Conservation (phyloP, 1,140 invertebrate species). For the Littorina saxatilis region DNA sequence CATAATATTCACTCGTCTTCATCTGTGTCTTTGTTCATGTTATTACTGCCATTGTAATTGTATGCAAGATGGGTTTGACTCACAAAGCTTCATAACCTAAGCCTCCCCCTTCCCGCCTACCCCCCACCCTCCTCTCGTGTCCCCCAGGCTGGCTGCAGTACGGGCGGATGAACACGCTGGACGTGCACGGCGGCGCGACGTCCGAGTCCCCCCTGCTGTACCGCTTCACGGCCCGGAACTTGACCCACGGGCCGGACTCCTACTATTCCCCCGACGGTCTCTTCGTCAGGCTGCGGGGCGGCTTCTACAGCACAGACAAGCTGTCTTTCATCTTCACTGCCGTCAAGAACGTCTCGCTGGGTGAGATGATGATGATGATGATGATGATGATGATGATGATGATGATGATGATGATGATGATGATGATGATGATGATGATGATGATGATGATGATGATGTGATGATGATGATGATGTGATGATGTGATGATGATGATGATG, state of each 20-base stretch:
- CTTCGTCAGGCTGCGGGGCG: slow-evolving; percentile 64
- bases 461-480: too few relatives aligned
- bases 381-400: slow-evolving; percentile 3
- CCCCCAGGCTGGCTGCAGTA: slow-evolving; percentile 60
- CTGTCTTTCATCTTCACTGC: slow-evolving; percentile 67
- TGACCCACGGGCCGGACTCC: slow-evolving; percentile 54
- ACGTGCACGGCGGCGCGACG: slow-evolving; percentile 64
- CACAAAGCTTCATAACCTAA: too few relatives aligned
- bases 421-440: slow-evolving; percentile 10
- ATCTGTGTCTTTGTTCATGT: too few relatives aligned
- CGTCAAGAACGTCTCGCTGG: slow-evolving; percentile 61
- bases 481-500: too few relatives aligned
- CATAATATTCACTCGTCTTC: too few relatives aligned
- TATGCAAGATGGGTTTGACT: too few relatives aligned
- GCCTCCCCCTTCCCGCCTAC: too few relatives aligned
- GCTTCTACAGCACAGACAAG: slow-evolving; percentile 63
- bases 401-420: slow-evolving; percentile 10
- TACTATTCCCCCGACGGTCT: slow-evolving; percentile 54
- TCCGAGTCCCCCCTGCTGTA: slow-evolving; percentile 55
- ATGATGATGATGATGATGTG: too few relatives aligned
- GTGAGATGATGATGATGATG: slow-evolving; percentile 44
- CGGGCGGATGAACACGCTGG: slow-evolving; percentile 59
- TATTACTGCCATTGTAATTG: too few relatives aligned
- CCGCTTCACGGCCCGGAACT: slow-evolving; percentile 58
- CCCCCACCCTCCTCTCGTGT: too few relatives aligned